These are phyloP conservation scores for Junco hyemalis DNA, from an alignment of 2,113 vertebrate genomes.

Conservation along the genomic window DNA sequence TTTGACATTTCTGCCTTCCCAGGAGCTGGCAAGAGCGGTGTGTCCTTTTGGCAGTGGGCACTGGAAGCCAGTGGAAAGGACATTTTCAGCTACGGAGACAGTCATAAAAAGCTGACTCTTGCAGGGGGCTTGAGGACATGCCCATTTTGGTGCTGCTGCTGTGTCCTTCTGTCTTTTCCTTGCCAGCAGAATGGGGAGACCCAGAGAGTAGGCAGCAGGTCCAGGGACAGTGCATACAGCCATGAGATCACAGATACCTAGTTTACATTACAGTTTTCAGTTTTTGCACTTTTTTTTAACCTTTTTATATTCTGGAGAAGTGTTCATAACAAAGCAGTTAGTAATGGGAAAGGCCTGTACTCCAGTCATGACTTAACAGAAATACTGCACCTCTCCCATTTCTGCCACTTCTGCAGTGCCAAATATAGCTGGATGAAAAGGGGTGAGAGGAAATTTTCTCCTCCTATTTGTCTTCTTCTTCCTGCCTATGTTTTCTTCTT, in stretches of 20 bases:
- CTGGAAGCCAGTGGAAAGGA: constrained; percentile 46
- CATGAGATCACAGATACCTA: neutral
- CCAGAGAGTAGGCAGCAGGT: constrained; percentile 9
- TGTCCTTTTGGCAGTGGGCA: constrained; percentile 16
- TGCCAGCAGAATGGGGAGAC: constrained; percentile 3
- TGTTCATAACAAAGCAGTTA: neutral
- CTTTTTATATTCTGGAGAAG: constrained; percentile 30
- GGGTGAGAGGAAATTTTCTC: neutral
- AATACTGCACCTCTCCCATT: neutral
- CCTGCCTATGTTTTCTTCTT: neutral
- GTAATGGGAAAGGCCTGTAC: neutral
- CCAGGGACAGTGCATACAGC: neutral
- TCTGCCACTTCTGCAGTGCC: constrained; percentile 28
- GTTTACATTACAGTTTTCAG: constrained; percentile 37
- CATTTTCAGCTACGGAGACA: neutral
- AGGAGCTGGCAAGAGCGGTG: constrained; percentile 46
- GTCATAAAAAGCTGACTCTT: constrained; percentile 26
- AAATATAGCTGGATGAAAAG: constrained; percentile 32
- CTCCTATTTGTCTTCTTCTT: neutral
- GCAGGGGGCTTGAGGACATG: neutral
- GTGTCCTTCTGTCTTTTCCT: constrained; percentile 13
- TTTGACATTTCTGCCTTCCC: constrained; percentile 38
- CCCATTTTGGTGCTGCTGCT: constrained; percentile 28
- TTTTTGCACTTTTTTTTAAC: neutral
- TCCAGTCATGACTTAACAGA: neutral